Evolutionary conservation across 37 sponge, comb jelly and placozoan species (phyloP), one percentile per base, ranked within the genome.

Genomic region (Amphimedon queenslandica): DNA sequence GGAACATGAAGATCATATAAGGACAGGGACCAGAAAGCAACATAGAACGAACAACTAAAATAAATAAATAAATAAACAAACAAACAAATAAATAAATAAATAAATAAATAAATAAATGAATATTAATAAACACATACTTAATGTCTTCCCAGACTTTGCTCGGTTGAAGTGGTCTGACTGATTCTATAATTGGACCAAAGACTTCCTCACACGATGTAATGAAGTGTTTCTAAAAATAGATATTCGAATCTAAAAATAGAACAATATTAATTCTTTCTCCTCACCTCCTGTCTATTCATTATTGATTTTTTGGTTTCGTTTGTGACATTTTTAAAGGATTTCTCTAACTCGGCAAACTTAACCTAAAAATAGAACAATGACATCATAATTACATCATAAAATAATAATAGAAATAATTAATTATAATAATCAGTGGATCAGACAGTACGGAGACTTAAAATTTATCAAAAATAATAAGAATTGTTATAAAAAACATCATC

Each of bases 131-230:
- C 71, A 3, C 63, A 42, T 60, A 83, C 80, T 67, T 90, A 21
- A 96, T 87, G 79, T 97, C 96, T 51, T 93, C 95, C 98, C 98
- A 97, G 32, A 94, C 87, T 39, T 83, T 85, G 18, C 74, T 47
- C 8, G 92, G 71, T 32, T 93, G 85, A 8, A 96, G 72, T 56
- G 58, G 56, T 67, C 61, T 80, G 0, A 85, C 86, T 16, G 84
- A 55, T 25, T 74, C 74, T 1, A 80, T 51, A 65, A 95, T 28
- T 73, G 86, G 83, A 16, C 75, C 78, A 60, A 92, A 61, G 40
- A 85, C 82, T 13, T 70, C 36, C 3, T 79, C 74, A 33, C 90
- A 81, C 2, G 96, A 85, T 73, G 66, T 33, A 23, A 40, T 58
- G 69, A 78, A 94, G 77, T 55, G 77, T 4, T 67, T 76, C 92